Percentiles rank a stretch among this genome's conserved stretches.
Evolutionary conservation across 2,888 invertebrate genomes (phyloP).

Genomic region (Eupelmus urozonus): DNA sequence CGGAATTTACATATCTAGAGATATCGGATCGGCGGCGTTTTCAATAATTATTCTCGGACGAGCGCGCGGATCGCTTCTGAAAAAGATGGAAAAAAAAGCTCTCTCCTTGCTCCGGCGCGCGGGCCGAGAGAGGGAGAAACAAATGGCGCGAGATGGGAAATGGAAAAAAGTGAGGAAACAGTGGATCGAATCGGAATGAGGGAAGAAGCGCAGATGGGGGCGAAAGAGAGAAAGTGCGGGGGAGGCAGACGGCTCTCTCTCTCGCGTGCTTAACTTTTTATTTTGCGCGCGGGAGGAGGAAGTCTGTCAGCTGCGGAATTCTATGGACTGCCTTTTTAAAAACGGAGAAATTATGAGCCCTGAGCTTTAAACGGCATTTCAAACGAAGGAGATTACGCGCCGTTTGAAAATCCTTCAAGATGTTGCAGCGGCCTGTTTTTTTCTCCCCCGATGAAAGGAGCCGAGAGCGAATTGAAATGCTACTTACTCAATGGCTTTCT

Average conservation of each 20-base stretch:
- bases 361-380: constrained; percentile 49
- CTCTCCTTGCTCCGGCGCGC: neutral
- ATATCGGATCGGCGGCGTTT: neutral
- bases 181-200: constrained; percentile 42
- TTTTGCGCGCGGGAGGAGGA: neutral
- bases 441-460: constrained; percentile 28
- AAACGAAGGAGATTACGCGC: constrained; percentile 53
- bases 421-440: constrained; percentile 24
- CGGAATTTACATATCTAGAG: constrained; percentile 1
- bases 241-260: too few species aligned
- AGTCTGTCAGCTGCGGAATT: constrained; percentile 54
- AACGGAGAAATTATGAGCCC: constrained; percentile 51
- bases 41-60: constrained; percentile 41
- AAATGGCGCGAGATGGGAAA: constrained; percentile 48
- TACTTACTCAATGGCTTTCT: constrained; percentile 51
- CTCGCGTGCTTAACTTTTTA: constrained; percentile 34
- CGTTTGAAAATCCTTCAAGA: constrained; percentile 42
- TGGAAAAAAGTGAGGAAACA: constrained; percentile 48
- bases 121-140: constrained; percentile 7
- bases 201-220: neutral
- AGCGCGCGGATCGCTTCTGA: neutral
- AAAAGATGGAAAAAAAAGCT: constrained; percentile 6
- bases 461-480: constrained; percentile 42
- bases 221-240: neutral
- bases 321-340: constrained; percentile 55